Evolutionary conservation across 2,113 vertebrate species (phyloP).

Genomic region (Silurus glanis): DNA sequence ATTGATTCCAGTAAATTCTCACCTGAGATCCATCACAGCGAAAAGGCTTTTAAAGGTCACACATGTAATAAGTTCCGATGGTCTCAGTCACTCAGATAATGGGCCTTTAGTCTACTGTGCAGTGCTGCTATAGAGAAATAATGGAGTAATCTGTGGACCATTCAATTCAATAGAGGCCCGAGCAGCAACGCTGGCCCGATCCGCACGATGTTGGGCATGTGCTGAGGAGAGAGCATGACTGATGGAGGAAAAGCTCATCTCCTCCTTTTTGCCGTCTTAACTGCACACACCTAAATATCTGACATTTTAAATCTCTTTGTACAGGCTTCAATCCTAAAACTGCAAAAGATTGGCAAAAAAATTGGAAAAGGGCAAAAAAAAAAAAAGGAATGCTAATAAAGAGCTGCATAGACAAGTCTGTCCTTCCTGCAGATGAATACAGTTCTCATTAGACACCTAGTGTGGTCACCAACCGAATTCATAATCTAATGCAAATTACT

Average conservation of each 20-base stretch:
- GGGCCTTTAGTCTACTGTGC: slow-evolving; percentile 78
- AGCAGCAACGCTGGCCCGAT: slow-evolving; percentile 63
- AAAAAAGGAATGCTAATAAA: slow-evolving; percentile 32
- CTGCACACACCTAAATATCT: slow-evolving; percentile 56
- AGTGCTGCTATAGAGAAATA: slow-evolving; percentile 80
- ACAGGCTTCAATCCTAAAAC: slow-evolving; percentile 55
- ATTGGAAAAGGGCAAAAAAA: slow-evolving; percentile 50
- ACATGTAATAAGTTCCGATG: slow-evolving; percentile 82
- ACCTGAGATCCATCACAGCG: slow-evolving; percentile 80
- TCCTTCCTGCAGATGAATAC: slow-evolving; percentile 50
- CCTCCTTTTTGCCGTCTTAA: slow-evolving; percentile 54
- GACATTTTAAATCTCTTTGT: slow-evolving; percentile 60
- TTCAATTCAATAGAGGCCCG: slow-evolving; percentile 74
- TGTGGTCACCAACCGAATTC: slow-evolving; percentile 53
- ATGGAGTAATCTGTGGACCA: slow-evolving; percentile 82
- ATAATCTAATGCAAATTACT: slow-evolving; percentile 57
- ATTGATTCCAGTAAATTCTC: slow-evolving; percentile 82
- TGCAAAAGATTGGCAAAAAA: slow-evolving; percentile 53
- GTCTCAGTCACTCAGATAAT: slow-evolving; percentile 79
- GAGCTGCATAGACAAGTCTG: slow-evolving; percentile 40
- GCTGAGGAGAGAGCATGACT: slow-evolving; percentile 67
- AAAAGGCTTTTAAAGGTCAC: slow-evolving; percentile 83
- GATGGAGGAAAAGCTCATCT: slow-evolving; percentile 48
- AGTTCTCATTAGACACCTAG: slow-evolving; percentile 49
- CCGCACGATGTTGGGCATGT: slow-evolving; percentile 60